Percentiles rank a stretch among this genome's conserved stretches.
These are phyloP conservation scores for Tinea semifulvella DNA, from an alignment of 2,888 invertebrate genomes.

Conservation along the genomic window DNA sequence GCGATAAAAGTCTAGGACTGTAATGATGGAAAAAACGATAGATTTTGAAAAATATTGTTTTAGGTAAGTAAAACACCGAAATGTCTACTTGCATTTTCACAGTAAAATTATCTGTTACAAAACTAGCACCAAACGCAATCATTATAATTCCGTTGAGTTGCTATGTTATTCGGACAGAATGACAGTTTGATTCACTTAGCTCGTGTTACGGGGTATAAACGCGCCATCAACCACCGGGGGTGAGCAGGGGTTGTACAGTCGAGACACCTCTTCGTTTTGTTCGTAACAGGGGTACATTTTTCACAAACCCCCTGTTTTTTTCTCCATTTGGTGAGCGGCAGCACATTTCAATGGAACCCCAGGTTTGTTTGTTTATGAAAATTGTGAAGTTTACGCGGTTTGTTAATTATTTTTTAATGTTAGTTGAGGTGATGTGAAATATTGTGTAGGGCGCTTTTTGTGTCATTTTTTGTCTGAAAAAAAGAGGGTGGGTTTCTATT, in stretches of 20 bases:
- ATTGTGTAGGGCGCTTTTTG: conserved; percentile 2
- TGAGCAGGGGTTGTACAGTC: conserved; percentile 11
- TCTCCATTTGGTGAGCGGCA: conserved; percentile 5
- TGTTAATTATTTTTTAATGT: conserved; percentile 14
- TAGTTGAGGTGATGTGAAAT: conserved; percentile 8
- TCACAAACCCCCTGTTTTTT: conserved; percentile 10
- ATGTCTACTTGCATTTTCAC: neutral
- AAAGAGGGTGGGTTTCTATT: no score
- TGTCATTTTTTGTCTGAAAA: conserved; percentile 1
- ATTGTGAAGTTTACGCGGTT: conserved; percentile 9
- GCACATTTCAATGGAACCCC: conserved; percentile 13
- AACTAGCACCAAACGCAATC: neutral
- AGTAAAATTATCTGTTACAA: neutral
- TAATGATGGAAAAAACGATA: no score
- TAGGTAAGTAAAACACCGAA: no score
- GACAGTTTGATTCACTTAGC: conserved; percentile 67
- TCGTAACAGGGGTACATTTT: conserved; percentile 14
- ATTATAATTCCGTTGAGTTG: conserved; percentile 22
- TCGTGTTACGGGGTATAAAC: conserved; percentile 59
- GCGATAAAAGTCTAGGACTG: no score
- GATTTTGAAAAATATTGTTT: no score
- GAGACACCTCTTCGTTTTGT: conserved; percentile 14
- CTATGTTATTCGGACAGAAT: conserved; percentile 48
- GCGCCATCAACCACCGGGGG: conserved; percentile 37
- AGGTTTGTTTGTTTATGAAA: conserved; percentile 14